Conservation (phyloP, 1,140 invertebrate species). For the Elymnias hypermnestra region DNA sequence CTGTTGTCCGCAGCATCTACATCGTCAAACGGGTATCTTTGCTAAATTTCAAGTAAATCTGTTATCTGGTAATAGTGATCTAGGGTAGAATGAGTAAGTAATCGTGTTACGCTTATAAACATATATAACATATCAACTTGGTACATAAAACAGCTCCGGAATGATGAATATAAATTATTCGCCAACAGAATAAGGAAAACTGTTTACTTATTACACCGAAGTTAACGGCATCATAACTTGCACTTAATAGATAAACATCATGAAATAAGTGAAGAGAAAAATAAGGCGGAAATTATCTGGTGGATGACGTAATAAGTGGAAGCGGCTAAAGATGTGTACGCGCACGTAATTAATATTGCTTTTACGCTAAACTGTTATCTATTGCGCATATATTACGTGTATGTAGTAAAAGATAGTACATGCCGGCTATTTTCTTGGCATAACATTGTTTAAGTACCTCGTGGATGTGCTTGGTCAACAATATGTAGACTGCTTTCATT, state of each 20-base stretch:
- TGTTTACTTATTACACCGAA: neutral
- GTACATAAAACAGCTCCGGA: too few relatives aligned
- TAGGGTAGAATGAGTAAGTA: too few relatives aligned
- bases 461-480: too few relatives aligned
- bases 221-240: neutral
- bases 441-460: neutral
- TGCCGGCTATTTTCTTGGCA: neutral
- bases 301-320: conserved; percentile 18
- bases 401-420: neutral
- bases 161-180: neutral
- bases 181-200: neutral
- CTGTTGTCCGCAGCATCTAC: too few relatives aligned
- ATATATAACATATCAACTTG: too few relatives aligned
- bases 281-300: conserved; percentile 23
- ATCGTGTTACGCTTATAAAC: too few relatives aligned
- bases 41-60: too few relatives aligned
- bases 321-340: conserved; percentile 22
- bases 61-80: too few relatives aligned
- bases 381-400: neutral
- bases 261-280: conserved; percentile 12
- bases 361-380: neutral
- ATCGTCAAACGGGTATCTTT: too few relatives aligned
- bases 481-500: too few relatives aligned
- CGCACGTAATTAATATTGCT: conserved; percentile 14
- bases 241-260: conserved; percentile 3